A percentile compares a stretch with the other conserved stretches of the same genome.
Evolutionary conservation across 23 tunicate genomes (phyloP).

Genomic region (Ascidia mentula): DNA sequence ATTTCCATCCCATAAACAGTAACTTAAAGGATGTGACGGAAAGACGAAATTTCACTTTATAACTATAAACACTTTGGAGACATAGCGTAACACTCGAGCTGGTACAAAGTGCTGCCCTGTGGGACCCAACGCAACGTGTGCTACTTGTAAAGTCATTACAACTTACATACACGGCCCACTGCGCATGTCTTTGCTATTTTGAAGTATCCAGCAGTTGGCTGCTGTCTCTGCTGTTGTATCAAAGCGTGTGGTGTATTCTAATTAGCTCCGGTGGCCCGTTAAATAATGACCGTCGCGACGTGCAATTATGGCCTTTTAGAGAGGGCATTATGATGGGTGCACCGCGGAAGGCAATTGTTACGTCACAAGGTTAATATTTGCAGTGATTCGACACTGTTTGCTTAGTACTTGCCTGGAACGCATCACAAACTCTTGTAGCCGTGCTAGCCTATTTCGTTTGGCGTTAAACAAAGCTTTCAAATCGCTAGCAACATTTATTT

Average conservation of each 20-base stretch:
- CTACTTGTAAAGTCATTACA: not conserved
- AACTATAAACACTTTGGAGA: too few relatives aligned
- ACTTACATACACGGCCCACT: not conserved
- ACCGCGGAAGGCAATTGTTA: not conserved
- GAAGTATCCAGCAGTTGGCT: not conserved
- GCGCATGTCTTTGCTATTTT: not conserved
- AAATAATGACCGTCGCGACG: not conserved
- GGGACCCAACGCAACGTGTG: not conserved
- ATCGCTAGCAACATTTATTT: not conserved
- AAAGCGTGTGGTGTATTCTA: not conserved
- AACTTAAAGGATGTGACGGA: too few relatives aligned
- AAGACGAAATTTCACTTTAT: too few relatives aligned
- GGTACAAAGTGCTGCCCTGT: not conserved
- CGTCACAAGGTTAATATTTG: slow-evolving; percentile 1
- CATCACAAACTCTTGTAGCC: not conserved
- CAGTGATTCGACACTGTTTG: not conserved
- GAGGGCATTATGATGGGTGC: not conserved
- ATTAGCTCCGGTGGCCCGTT: not conserved
- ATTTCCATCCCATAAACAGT: too few relatives aligned
- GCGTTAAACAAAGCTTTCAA: not conserved
- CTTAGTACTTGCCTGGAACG: not conserved
- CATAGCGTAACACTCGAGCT: not conserved
- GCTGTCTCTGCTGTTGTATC: not conserved
- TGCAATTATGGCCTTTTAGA: slow-evolving; percentile 4
- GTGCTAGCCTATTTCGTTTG: not conserved